phyloP scores from a whole-genome alignment of 1,140 invertebrate species.

The Philopotamus ludificatus region DNA sequence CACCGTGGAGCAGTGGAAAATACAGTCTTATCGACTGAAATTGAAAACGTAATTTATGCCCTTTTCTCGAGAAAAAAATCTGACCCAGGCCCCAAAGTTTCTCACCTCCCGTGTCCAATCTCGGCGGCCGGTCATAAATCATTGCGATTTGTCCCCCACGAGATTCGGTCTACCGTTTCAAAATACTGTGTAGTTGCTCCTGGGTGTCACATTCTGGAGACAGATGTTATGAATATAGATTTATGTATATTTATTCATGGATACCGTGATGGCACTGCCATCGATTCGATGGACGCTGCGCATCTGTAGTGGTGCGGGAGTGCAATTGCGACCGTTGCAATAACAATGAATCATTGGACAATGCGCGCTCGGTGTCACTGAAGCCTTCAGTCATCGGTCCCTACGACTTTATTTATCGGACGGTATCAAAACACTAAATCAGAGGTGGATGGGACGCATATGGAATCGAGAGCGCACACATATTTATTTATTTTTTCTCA shows the following conservation, averaged over 20 bases:
- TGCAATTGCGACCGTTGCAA: constrained; percentile 25
- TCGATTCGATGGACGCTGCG: no score
- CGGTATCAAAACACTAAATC: constrained; percentile 32
- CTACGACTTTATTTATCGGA: constrained; percentile 27
- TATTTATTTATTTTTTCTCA: no score
- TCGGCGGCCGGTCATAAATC: constrained; percentile 27
- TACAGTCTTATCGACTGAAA: background rate
- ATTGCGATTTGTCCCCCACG: constrained; percentile 22
- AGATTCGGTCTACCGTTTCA: constrained; percentile 28
- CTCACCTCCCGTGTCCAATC: constrained; percentile 32
- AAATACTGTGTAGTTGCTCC: background rate
- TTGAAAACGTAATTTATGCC: background rate
- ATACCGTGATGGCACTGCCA: no score
- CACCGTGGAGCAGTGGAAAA: background rate
- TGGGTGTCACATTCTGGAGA: no score
- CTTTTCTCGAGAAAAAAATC: background rate
- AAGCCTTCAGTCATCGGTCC: constrained; percentile 34
- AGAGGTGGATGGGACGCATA: no score
- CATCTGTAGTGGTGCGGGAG: no score
- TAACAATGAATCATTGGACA: constrained; percentile 30
- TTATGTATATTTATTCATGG: no score
- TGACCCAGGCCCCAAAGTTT: constrained; percentile 3
- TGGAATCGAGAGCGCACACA: no score
- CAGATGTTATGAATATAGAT: no score
- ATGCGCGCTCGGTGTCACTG: constrained; percentile 27